A percentile compares a stretch with the other conserved stretches of the same genome.
phyloP scores from a whole-genome alignment of 2,797 vertebrate species.

The Ctenosaura bakeri region DNA sequence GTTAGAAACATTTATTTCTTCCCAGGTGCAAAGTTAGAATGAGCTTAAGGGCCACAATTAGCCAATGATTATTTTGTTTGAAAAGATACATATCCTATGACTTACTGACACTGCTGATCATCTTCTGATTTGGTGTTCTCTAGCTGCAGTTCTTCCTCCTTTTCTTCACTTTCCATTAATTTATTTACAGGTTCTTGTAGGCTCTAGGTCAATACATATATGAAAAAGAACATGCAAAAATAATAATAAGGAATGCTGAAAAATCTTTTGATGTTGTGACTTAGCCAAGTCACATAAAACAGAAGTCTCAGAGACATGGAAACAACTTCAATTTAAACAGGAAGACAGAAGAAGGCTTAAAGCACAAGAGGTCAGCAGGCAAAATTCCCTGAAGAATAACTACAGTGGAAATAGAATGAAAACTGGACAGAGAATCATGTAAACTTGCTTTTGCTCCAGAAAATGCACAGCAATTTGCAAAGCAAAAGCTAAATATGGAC shows the following conservation, averaged over 20 bases:
- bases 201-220: slow-evolving; percentile 76
- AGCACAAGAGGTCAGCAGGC: not conserved
- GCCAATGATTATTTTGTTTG: slow-evolving; percentile 33
- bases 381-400: not conserved
- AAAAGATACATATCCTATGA: slow-evolving; percentile 39
- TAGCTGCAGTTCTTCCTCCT: slow-evolving; percentile 80
- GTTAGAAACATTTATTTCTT: slow-evolving; percentile 21
- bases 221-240: slow-evolving; percentile 29
- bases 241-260: slow-evolving; percentile 31
- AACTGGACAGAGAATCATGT: not conserved
- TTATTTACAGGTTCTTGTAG: slow-evolving; percentile 88
- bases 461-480: not conserved
- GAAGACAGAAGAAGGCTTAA: not conserved
- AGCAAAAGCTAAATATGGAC: not conserved
- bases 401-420: not conserved
- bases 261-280: not conserved
- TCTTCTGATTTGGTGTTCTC: slow-evolving; percentile 66
- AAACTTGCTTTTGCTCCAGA: not conserved
- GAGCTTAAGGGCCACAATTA: not conserved
- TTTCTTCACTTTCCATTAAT: slow-evolving; percentile 81
- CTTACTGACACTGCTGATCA: slow-evolving; percentile 83
- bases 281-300: not conserved
- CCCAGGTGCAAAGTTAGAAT: not conserved
- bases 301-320: not conserved
- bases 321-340: not conserved